Evolutionary conservation across 2,113 vertebrate genomes (phyloP).

Genomic region (Carassius auratus): DNA sequence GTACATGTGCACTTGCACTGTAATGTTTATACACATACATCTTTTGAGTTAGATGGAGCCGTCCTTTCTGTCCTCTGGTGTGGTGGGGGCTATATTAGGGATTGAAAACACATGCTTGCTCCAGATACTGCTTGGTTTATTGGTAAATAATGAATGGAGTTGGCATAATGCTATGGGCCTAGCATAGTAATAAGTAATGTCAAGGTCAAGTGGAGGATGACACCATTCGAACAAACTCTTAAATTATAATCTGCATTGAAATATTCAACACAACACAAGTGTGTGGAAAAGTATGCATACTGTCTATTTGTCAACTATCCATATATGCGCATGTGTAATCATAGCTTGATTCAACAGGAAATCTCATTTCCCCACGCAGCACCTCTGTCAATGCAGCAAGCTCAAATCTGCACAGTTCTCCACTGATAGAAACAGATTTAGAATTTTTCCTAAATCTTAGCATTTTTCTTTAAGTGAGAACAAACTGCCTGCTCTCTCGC

Average conservation of each 20-base stretch:
- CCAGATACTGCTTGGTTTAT: background rate
- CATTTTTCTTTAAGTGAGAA: background rate
- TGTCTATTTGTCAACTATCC: background rate
- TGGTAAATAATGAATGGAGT: slow-evolving; percentile 33
- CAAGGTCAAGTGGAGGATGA: background rate
- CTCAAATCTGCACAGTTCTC: background rate
- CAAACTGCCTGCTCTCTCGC: background rate
- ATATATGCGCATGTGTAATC: slow-evolving; percentile 16
- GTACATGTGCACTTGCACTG: background rate
- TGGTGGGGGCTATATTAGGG: background rate
- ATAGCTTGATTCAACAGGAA: slow-evolving; percentile 44
- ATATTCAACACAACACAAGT: background rate
- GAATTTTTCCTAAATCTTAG: background rate
- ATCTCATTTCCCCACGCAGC: background rate
- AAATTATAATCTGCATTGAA: background rate
- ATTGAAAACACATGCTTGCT: background rate
- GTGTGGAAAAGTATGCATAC: background rate
- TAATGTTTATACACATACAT: background rate
- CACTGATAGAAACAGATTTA: background rate
- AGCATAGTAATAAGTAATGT: background rate
- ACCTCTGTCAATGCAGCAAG: background rate
- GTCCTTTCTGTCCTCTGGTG: background rate
- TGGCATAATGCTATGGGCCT: background rate
- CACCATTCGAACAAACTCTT: background rate
- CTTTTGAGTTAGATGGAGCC: background rate